Conservation (phyloP, 2,797 vertebrate species). For the Galaxias olidus region DNA sequence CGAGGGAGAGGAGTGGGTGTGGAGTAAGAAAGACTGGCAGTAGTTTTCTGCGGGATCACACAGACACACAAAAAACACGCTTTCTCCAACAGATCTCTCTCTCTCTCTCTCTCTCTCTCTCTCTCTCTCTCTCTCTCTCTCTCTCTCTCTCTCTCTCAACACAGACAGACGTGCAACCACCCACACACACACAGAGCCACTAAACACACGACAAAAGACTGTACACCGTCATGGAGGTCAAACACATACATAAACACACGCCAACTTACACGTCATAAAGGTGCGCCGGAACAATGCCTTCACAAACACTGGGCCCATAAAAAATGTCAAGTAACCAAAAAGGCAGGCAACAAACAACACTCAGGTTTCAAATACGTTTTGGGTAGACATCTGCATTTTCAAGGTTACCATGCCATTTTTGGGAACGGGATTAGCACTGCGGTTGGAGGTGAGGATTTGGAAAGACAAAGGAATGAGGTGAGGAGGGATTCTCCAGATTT, state of each 20-base stretch:
- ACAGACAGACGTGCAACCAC: constrained; percentile 11
- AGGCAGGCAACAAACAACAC: constrained; percentile 59
- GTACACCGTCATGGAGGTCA: not conserved
- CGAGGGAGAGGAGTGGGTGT: constrained; percentile 50
- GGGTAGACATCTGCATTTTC: constrained; percentile 95
- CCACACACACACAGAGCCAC: constrained; percentile 2
- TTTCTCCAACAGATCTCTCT: constrained; percentile 36
- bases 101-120: not conserved
- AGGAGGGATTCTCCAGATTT: constrained; percentile 49
- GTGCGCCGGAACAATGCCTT: constrained; percentile 15
- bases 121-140: not conserved
- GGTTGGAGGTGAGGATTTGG: constrained; percentile 20
- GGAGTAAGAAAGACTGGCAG: constrained; percentile 5
- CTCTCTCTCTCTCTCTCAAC: not conserved
- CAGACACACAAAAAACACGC: constrained; percentile 7
- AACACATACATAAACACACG: constrained; percentile 43
- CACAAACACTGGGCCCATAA: constrained; percentile 4
- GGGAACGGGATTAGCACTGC: constrained; percentile 32
- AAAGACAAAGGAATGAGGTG: constrained; percentile 48
- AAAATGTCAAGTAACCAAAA: constrained; percentile 17
- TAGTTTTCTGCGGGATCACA: not conserved
- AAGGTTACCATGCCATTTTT: constrained; percentile 61
- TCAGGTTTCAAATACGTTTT: not conserved
- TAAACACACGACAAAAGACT: not conserved
- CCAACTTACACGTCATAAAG: constrained; percentile 27